Evolutionary conservation across 2,113 vertebrate genomes (phyloP), one percentile per base, ranked within the genome.

Genomic region (Clinocottus analis): DNA sequence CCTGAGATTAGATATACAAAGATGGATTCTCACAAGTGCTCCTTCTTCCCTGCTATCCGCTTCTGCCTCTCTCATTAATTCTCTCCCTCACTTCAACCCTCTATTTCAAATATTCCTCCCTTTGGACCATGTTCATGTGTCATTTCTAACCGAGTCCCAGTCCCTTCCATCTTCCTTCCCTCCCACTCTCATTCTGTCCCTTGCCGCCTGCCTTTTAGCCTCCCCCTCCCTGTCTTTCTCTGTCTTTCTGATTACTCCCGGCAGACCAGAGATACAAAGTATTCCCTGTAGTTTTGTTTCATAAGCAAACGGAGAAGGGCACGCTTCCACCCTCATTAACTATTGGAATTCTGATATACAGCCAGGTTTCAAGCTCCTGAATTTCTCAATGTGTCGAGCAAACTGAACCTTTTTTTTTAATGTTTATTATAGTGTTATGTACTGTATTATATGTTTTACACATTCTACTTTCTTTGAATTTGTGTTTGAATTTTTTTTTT

Each of bases 211-310:
- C n/a, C 31, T 78, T 51, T 62, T 64, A 56, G 19, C 27, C 47
- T n/a, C 17, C 49, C 68, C 19, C 83, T 67, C 56, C 27, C 49
- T 69, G 37, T 33, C 49, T 33, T 39, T 63, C 61, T 62, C 66
- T 8, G 4, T 75, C 62, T 45, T 64, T 45, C 37, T 73, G 37
- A 82, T 83, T 78, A 72, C 58, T 85, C 83, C 62, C 79, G 41
- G 71, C 10, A 66, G 81, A 67, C 41, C 49, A 31, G 25, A 59
- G 69, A 66, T 49, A 27, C 31, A 41, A 56, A 2, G 8, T 56
- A 72, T 76, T 85, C 78, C 71, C 84, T 29, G 3, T 29, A 78
- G 80, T 43, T 87, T 85, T 82, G 27, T 84, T 72, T 76, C 59
- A 21, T 55, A 25, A 75, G 65, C 7, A 14, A 84, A 29, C 33